Percentiles rank a stretch among this genome's conserved stretches.
phyloP scores from a whole-genome alignment of 2,888 invertebrate genomes.

The Stomorhina lunata region DNA sequence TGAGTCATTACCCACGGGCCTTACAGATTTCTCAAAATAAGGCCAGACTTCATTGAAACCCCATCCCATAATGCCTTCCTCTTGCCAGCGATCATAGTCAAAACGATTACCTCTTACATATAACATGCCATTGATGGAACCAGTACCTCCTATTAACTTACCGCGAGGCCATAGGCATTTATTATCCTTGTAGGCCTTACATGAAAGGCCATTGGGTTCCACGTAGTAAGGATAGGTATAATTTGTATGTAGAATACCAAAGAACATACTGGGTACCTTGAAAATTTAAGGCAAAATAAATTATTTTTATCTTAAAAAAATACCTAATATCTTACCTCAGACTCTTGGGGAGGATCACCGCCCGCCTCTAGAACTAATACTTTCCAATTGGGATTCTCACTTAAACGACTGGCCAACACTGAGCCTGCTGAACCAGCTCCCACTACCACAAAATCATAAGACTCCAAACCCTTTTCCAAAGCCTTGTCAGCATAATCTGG shows the following conservation, averaged over 20 bases:
- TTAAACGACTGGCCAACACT: constrained; percentile 83
- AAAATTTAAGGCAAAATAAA: not conserved
- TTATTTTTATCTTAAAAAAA: not conserved
- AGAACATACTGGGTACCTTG: constrained; percentile 63
- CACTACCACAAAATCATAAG: constrained; percentile 82
- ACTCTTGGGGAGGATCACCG: constrained; percentile 81
- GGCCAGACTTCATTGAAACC: constrained; percentile 87
- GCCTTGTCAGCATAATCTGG: constrained; percentile 74
- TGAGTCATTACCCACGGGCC: constrained; percentile 54
- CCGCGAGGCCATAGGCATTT: constrained; percentile 82
- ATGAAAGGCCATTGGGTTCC: constrained; percentile 67
- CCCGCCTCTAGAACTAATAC: constrained; percentile 89
- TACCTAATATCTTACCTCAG: constrained; percentile 76
- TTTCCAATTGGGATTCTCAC: constrained; percentile 87
- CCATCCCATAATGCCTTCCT: constrained; percentile 82
- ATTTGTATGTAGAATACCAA: constrained; percentile 66
- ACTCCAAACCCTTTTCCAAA: constrained; percentile 63
- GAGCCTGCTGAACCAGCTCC: constrained; percentile 83
- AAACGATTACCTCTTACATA: constrained; percentile 83
- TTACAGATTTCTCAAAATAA: constrained; percentile 88
- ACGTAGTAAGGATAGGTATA: constrained; percentile 69
- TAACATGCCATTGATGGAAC: constrained; percentile 83
- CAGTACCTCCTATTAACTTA: constrained; percentile 84
- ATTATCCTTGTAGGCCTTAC: constrained; percentile 63
- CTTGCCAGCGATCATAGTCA: constrained; percentile 84